Evolutionary conservation across 2,888 invertebrate species (phyloP).

Genomic region (Pediacus dermestoides): DNA sequence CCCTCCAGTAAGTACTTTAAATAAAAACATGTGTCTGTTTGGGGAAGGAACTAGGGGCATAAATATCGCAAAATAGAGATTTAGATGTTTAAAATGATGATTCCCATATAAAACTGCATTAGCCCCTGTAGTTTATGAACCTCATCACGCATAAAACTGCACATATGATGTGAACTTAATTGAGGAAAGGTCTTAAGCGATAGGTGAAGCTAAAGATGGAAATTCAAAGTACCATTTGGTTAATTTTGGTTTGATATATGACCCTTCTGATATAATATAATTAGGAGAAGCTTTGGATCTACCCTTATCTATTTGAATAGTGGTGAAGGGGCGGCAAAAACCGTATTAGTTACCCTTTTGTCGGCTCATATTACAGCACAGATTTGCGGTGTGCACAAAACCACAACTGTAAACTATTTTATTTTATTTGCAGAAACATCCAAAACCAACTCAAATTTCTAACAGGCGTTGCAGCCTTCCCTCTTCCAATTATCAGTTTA

Average conservation of each 20-base stretch:
- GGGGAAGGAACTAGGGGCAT: constrained; percentile 23
- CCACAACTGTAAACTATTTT: constrained; percentile 15
- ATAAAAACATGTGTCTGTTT: constrained; percentile 31
- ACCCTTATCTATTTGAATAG: constrained; percentile 51
- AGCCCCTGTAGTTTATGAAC: no score
- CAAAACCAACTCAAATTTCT: not conserved
- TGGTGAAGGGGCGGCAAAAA: constrained; percentile 49
- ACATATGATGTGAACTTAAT: no score
- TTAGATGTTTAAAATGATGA: no score
- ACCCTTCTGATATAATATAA: constrained; percentile 51
- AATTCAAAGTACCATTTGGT: constrained; percentile 36
- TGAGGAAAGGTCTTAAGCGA: no score
- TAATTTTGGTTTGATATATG: constrained; percentile 49
- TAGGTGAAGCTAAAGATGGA: constrained; percentile 30
- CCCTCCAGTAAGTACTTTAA: constrained; percentile 28
- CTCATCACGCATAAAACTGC: no score
- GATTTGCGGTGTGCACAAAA: constrained; percentile 28
- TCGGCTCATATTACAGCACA: constrained; percentile 42
- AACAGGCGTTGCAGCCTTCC: no score
- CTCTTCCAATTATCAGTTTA: no score
- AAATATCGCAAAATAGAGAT: no score
- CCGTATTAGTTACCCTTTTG: constrained; percentile 49
- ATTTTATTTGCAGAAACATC: constrained; percentile 1
- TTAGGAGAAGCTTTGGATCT: constrained; percentile 49
- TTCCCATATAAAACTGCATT: no score